Evolutionary conservation across 2,797 vertebrate genomes (phyloP).

Genomic region (Buceros bicornis): DNA sequence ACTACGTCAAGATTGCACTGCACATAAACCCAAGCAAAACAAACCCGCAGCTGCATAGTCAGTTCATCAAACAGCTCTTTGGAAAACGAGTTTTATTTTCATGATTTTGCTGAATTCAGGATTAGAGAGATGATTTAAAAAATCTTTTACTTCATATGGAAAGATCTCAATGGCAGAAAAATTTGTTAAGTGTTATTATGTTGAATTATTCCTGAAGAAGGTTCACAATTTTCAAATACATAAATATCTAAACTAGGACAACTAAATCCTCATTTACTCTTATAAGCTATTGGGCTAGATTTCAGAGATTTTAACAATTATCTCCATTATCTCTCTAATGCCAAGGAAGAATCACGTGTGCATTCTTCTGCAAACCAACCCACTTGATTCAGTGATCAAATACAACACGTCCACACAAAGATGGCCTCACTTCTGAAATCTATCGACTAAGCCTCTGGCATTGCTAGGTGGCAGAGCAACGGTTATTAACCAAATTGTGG

Average conservation of each 20-base stretch:
- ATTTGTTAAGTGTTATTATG: accelerated
- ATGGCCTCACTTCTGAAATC: neutral
- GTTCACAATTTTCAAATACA: neutral
- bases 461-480: neutral
- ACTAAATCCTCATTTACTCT: neutral
- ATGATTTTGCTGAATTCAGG: neutral
- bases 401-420: neutral
- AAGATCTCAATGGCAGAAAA: neutral
- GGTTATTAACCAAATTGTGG: neutral
- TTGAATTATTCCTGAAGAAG: neutral
- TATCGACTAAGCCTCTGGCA: neutral
- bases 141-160: neutral
- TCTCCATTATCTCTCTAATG: neutral
- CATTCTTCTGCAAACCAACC: neutral
- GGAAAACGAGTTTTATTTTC: neutral
- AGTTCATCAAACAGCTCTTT: neutral
- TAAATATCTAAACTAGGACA: neutral
- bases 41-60: neutral
- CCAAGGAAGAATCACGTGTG: neutral
- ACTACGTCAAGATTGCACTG: neutral
- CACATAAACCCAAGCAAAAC: neutral
- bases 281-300: neutral
- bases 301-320: neutral
- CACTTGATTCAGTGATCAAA: neutral
- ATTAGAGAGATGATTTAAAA: neutral